Base-by-base conservation (phyloP, 2,797 vertebrate species). In the Phoebastria nigripes region DNA sequence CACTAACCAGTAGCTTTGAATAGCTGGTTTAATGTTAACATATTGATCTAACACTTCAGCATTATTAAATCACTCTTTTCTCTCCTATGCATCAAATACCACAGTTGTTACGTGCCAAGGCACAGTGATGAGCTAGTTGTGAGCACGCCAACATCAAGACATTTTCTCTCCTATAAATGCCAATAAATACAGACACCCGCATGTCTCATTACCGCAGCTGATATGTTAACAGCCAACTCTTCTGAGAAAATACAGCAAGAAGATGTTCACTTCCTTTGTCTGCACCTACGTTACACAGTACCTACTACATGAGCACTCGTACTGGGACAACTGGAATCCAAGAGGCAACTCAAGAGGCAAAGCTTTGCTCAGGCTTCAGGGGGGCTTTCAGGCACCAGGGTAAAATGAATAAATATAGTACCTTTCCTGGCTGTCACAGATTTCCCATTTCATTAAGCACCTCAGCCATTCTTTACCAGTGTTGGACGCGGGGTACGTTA, bases 251-350 rank as follows among this genome's bases (percentile, higher is more conserved):
- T 12, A 41, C 17, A 86, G 63, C 41, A 82, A 67, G 56, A 63
- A 77, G 31, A 94, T 12, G 11, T 77, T 59, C 2, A 1, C 15
- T 55, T 86, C 71, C 61, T 67, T 49, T 81, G 51, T 31, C 39
- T 65, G 80, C 37, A n/a, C 20, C 51, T 42, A 44, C 0, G 0
- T 31, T 79, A 70, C 2, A 2, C 13, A 55, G 29, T 5, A 54
- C 15, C 39, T 25, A 22, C 51, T 62, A 65, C 37, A 41, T 5
- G 10, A 52, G 28, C 11, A 22, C 9, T 73, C 2, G 2, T n/a
- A 19, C n/a, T 37, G 49, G 56, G 69, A 81, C 55, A 88, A 51
- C 9, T 47, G 44, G 80, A 91, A 52, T 73, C 35, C 69, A 84
- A 54, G 39, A 70, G 54, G 51, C 15, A 76, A 15, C 9, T 59